Percentiles rank a stretch among this genome's conserved stretches.
Evolutionary conservation across 2,797 vertebrate genomes (phyloP).

Genomic region (Hemibagrus guttatus): DNA sequence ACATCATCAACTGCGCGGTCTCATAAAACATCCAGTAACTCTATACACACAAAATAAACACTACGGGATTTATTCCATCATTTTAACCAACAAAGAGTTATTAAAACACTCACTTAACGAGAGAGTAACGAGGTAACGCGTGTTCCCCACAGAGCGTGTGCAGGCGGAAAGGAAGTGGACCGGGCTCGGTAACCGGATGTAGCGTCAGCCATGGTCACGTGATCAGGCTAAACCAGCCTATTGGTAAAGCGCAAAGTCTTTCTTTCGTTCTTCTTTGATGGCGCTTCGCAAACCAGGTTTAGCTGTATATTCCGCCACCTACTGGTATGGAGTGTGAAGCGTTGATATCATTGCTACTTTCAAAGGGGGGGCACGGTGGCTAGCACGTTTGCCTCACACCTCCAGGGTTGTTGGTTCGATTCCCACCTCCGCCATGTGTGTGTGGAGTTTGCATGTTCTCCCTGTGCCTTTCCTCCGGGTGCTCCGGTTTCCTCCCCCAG

Average conservation of each 20-base stretch:
- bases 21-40: too few relatives aligned
- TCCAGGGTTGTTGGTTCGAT: too few relatives aligned
- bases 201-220: neutral
- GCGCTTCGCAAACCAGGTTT: too few relatives aligned
- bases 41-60: neutral
- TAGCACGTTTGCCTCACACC: too few relatives aligned
- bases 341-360: too few relatives aligned
- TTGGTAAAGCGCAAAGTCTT: neutral
- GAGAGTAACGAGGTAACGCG: conserved; percentile 30
- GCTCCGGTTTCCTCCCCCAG: too few relatives aligned
- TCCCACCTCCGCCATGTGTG: too few relatives aligned
- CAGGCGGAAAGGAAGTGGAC: conserved; percentile 54
- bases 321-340: too few relatives aligned
- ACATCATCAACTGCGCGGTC: neutral
- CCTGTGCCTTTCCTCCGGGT: too few relatives aligned
- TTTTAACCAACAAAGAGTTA: neutral
- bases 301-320: too few relatives aligned
- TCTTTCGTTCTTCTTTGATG: neutral
- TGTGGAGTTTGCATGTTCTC: too few relatives aligned
- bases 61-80: rapidly evolving
- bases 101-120: conserved; percentile 48
- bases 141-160: conserved; percentile 39
- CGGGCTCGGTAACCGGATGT: conserved; percentile 21
- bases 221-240: neutral
- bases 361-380: too few relatives aligned